A percentile compares a stretch with the other conserved stretches of the same genome.
Conservation (phyloP, 2,888 invertebrate genomes). For the Pimpla rufipes region DNA sequence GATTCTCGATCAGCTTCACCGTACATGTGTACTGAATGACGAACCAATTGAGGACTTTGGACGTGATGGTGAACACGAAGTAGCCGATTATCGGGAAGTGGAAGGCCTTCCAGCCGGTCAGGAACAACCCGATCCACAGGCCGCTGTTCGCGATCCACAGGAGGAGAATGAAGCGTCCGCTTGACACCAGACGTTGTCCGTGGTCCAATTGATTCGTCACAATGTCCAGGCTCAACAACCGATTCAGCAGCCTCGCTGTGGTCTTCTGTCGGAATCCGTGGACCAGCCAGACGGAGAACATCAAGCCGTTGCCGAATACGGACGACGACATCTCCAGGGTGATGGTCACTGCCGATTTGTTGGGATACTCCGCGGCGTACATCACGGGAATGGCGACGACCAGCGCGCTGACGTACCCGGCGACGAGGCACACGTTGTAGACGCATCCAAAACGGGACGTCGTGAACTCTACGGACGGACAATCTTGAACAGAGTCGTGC, state of each 20-base stretch:
- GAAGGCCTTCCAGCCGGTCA: neutral
- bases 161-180: neutral
- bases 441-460: conserved; percentile 40
- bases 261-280: conserved; percentile 19
- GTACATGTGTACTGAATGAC: conserved; percentile 67
- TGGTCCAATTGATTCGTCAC: neutral
- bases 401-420: conserved; percentile 20
- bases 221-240: conserved; percentile 11
- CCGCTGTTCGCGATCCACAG: neutral
- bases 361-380: neutral
- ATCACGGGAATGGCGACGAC: conserved; percentile 32
- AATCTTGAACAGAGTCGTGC: no score
- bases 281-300: neutral
- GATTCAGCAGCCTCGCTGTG: conserved; percentile 11
- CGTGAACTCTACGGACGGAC: conserved; percentile 29
- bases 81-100: neutral
- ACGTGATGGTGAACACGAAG: neutral
- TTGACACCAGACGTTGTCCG: neutral
- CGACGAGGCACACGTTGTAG: conserved; percentile 65
- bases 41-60: conserved; percentile 30
- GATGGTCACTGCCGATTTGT: conserved; percentile 31
- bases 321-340: conserved; percentile 34
- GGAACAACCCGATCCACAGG: conserved; percentile 3
- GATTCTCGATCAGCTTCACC: conserved; percentile 37
- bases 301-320: conserved; percentile 3